Percentiles rank a stretch among this genome's conserved stretches.
phyloP scores from a whole-genome alignment of 2,113 vertebrate species.

The Pyxicephalus adspersus region DNA sequence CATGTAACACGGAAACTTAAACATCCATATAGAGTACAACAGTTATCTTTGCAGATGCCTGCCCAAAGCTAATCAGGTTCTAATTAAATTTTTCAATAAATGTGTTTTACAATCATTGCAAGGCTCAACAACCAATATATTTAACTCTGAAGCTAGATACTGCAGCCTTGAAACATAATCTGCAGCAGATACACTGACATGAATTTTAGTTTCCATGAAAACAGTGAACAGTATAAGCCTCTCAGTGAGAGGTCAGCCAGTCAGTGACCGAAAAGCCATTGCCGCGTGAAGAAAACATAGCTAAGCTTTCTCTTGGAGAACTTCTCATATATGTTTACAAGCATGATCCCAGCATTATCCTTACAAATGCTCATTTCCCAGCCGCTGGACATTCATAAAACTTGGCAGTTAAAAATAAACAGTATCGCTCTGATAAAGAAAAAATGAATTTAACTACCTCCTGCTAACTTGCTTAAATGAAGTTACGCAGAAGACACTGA shows the following conservation, averaged over 20 bases:
- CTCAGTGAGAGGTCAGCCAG: slow-evolving; percentile 31
- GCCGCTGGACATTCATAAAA: not conserved
- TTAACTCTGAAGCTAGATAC: not conserved
- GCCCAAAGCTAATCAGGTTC: not conserved
- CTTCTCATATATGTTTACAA: slow-evolving; percentile 33
- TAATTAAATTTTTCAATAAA: slow-evolving; percentile 28
- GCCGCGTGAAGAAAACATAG: not conserved
- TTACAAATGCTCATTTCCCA: slow-evolving; percentile 45
- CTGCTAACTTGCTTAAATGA: not conserved
- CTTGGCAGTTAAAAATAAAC: slow-evolving; percentile 22
- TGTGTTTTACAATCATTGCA: not conserved
- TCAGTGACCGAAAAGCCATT: slow-evolving; percentile 39
- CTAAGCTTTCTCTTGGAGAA: slow-evolving; percentile 36
- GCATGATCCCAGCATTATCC: slow-evolving; percentile 23
- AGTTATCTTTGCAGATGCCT: slow-evolving; percentile 53
- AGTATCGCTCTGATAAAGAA: slow-evolving; percentile 18
- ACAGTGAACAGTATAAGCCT: slow-evolving; percentile 21
- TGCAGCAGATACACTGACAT: slow-evolving; percentile 28
- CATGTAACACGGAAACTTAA: slow-evolving; percentile 16
- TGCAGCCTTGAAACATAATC: not conserved
- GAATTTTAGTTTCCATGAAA: slow-evolving; percentile 1
- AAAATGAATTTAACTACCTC: not conserved
- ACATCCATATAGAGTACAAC: slow-evolving; percentile 33
- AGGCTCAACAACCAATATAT: not conserved
- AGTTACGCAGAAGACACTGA: not conserved